Evolutionary conservation across 1,140 invertebrate genomes (phyloP).

Genomic region (Fopius arisanus): DNA sequence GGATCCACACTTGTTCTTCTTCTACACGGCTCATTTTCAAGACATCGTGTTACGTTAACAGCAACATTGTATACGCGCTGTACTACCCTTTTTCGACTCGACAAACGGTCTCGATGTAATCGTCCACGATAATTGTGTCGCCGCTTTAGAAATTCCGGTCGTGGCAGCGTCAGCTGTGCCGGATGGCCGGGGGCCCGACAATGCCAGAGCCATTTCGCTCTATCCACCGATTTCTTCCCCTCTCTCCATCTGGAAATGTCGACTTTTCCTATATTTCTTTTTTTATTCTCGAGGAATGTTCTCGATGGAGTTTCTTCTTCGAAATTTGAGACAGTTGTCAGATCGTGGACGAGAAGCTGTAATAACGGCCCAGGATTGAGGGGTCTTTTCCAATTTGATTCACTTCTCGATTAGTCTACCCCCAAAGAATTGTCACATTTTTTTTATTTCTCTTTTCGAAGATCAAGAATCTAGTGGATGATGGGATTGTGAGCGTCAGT

Average conservation of each 20-base stretch:
- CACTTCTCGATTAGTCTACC: too few relatives aligned
- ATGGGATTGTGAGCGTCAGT: too few relatives aligned
- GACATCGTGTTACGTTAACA: neutral
- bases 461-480: too few relatives aligned
- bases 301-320: neutral
- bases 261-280: constrained; percentile 35
- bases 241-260: constrained; percentile 14
- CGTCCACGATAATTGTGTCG: constrained; percentile 30
- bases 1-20: too few relatives aligned
- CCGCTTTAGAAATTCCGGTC: constrained; percentile 26
- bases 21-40: neutral
- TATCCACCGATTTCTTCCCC: neutral
- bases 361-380: too few relatives aligned
- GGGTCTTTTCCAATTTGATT: too few relatives aligned
- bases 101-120: constrained; percentile 29
- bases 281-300: neutral
- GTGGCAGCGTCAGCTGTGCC: constrained; percentile 30
- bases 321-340: neutral
- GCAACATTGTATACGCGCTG: neutral
- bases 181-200: constrained; percentile 18
- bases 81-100: neutral
- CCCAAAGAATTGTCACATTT: too few relatives aligned
- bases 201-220: constrained; percentile 10
- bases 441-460: too few relatives aligned
- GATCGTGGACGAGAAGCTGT: neutral